Conservation (phyloP, 2,888 invertebrate genomes). For the Monopis laevigella region DNA sequence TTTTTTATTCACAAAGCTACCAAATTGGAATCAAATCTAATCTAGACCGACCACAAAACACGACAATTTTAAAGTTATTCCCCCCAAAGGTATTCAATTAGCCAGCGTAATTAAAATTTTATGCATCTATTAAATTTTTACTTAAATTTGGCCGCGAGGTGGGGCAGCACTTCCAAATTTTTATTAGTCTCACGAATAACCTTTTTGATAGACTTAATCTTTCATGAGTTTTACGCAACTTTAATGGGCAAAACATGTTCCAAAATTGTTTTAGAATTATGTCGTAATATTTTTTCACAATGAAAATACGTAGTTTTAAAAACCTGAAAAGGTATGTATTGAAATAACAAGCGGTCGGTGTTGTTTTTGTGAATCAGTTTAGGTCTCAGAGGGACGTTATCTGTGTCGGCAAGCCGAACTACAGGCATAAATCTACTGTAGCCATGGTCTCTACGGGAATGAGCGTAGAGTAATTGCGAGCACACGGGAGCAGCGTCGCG, state of each 20-base stretch:
- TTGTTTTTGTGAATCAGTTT: slow-evolving; percentile 30
- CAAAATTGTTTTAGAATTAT: slow-evolving; percentile 25
- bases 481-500: slow-evolving; percentile 48
- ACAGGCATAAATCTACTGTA: slow-evolving; percentile 52
- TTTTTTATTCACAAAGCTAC: too few relatives aligned
- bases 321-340: too few relatives aligned
- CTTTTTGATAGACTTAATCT: slow-evolving; percentile 28
- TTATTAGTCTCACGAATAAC: slow-evolving; percentile 32
- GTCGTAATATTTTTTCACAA: background rate
- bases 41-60: background rate
- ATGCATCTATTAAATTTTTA: slow-evolving; percentile 38
- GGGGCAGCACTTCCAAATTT: slow-evolving; percentile 25
- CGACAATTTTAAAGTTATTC: slow-evolving; percentile 9
- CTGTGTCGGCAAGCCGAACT: slow-evolving; percentile 43
- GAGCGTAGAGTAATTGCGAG: slow-evolving; percentile 60
- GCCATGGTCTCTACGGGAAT: slow-evolving; percentile 38
- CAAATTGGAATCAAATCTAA: too few relatives aligned
- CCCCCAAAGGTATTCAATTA: slow-evolving; percentile 34
- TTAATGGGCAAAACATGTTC: slow-evolving; percentile 45
- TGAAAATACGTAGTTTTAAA: too few relatives aligned
- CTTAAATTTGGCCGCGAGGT: slow-evolving; percentile 21
- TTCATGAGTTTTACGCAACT: slow-evolving; percentile 33
- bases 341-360: slow-evolving; percentile 7
- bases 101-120: slow-evolving; percentile 38
- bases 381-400: slow-evolving; percentile 30